Evolutionary conservation across 2,888 invertebrate species (phyloP).

Genomic region (Apodemia hepburni): DNA sequence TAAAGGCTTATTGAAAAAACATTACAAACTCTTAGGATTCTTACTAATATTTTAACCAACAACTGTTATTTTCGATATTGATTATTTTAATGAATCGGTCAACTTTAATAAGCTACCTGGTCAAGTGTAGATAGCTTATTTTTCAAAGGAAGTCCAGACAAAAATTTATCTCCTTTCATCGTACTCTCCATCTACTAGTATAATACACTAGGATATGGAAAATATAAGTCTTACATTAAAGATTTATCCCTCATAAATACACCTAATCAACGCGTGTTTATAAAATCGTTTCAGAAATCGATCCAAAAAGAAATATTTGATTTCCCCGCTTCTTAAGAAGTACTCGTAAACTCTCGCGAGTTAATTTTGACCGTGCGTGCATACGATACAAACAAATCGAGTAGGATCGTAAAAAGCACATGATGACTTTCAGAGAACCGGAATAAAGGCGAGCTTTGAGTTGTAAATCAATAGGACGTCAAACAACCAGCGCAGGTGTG

Average conservation of each 20-base stretch:
- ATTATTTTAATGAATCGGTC: no score
- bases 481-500: constrained; percentile 40
- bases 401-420: constrained; percentile 50
- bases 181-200: no score
- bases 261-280: constrained; percentile 9
- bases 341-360: constrained; percentile 16
- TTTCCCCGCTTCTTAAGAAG: constrained; percentile 12
- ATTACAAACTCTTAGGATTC: no score
- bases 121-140: no score
- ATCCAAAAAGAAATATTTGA: constrained; percentile 3
- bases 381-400: constrained; percentile 50
- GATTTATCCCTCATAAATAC: background rate
- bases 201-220: background rate
- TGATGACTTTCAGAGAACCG: constrained; percentile 53
- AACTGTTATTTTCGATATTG: no score
- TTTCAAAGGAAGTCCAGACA: no score
- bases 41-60: no score
- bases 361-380: constrained; percentile 41
- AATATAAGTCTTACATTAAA: background rate
- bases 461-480: constrained; percentile 50
- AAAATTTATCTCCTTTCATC: no score
- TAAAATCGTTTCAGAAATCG: constrained; percentile 9
- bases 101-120: no score
- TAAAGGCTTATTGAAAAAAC: no score
- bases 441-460: constrained; percentile 41